Base-by-base conservation (phyloP, 1,140 invertebrate genomes). In the Teleopsis dalmanni region DNA sequence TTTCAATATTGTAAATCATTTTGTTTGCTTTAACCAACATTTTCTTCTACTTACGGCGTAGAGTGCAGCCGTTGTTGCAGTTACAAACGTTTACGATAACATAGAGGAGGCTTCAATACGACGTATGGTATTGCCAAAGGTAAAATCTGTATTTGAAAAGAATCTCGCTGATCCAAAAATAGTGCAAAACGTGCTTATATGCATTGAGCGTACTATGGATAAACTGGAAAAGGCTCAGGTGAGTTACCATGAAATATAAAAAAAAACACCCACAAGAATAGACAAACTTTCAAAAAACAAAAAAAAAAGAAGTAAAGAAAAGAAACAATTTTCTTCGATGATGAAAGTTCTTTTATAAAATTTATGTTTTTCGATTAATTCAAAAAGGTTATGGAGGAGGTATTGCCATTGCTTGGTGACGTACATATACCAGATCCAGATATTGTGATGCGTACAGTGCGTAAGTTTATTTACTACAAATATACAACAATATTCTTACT, bases 21-120 rank as follows among this genome's bases (percentile, higher is more conserved):
- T 31, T 8, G 19, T 35, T 35, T 40, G n/a, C 21, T n/a, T 6
- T 5, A 19, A 23, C 37, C 18, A 5, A 40, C n/a, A 40, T 23
- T 13, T 22, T 19, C n/a, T 22, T 40, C 19, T 4, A 10, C 19
- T 18, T 4, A 14, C 10, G 23, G 21, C 26, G 7, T 63, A 94
- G 88, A 87, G 83, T 57, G 88, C 91, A n/a, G 91, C 92, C 2
- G 77, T 96, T 37, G 81, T 91, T 42, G 90, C 91, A 13, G 83
- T 95, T 3, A 81, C 87, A 29, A 88, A 91, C 57, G 85, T 93
- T 6, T 83, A 85, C 19, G 84, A 92, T 50, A 87, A 85, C 62
- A 74, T 96, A 52, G 87, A 93, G 51, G 91, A 95, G 57, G 78
- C 81, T 19, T 80, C 87, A 7, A 83, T 96, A 45, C 78, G 86